These are phyloP conservation scores for Poeciliopsis gracilis DNA, from an alignment of 2,797 vertebrate species.

Conservation along the genomic window DNA sequence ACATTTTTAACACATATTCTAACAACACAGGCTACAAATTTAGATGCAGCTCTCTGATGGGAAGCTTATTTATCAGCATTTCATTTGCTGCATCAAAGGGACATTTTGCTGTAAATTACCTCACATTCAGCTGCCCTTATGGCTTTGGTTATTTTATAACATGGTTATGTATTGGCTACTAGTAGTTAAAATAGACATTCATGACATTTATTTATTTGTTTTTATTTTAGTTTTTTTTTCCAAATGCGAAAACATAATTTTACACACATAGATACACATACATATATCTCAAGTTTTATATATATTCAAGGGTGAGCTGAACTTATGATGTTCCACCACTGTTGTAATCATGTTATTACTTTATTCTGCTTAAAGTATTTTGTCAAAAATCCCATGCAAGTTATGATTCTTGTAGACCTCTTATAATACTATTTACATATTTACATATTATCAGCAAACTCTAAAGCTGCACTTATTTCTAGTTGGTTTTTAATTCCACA, in stretches of 20 bases:
- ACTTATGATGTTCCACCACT: too few relatives aligned
- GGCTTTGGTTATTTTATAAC: neutral
- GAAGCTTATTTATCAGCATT: conserved; percentile 33
- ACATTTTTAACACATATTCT: conserved; percentile 8
- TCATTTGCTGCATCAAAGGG: conserved; percentile 35
- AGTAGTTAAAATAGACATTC: conserved; percentile 8
- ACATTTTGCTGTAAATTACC: conserved; percentile 52
- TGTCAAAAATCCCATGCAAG: too few relatives aligned
- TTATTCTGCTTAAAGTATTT: too few relatives aligned
- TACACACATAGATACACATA: too few relatives aligned
- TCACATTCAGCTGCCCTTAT: conserved; percentile 38
- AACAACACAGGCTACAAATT: conserved; percentile 14
- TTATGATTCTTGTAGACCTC: too few relatives aligned
- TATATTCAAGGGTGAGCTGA: too few relatives aligned
- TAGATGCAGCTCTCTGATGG: conserved; percentile 8
- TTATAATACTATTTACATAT: too few relatives aligned
- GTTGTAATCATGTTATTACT: too few relatives aligned
- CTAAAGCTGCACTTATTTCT: neutral
- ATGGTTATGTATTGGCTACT: conserved; percentile 22
- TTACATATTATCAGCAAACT: conserved; percentile 4
- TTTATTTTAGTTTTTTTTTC: too few relatives aligned
- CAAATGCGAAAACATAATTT: too few relatives aligned
- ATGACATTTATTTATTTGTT: too few relatives aligned
- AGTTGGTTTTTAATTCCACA: neutral
- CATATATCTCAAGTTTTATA: too few relatives aligned